phyloP scores from a whole-genome alignment of 2,113 vertebrate species.

The Rousettus leschenaultii region DNA sequence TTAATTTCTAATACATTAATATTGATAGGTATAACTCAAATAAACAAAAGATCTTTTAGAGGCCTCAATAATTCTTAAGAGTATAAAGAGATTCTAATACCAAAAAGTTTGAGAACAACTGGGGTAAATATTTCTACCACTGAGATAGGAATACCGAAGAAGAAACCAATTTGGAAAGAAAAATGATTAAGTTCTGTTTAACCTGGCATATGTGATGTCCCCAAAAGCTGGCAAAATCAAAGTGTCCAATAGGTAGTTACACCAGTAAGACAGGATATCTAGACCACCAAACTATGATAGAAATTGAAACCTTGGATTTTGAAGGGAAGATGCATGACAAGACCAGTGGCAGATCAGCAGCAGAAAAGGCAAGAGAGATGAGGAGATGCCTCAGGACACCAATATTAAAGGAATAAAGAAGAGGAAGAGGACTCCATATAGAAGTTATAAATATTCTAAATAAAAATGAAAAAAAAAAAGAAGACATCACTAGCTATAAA shows the following conservation, averaged over 20 bases:
- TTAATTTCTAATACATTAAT: conserved; percentile 19
- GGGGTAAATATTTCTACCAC: background rate
- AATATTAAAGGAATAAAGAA: conserved; percentile 21
- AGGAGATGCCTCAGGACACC: background rate
- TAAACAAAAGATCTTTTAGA: background rate
- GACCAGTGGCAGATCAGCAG: background rate
- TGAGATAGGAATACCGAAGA: background rate
- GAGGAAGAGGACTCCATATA: background rate
- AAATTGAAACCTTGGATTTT: background rate
- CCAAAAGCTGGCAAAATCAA: background rate
- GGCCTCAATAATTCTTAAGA: background rate
- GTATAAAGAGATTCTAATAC: background rate
- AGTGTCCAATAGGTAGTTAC: background rate
- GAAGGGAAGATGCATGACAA: background rate
- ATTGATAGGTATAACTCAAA: background rate
- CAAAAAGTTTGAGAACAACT: background rate
- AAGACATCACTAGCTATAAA: background rate
- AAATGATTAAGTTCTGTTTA: background rate
- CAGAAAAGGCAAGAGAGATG: background rate
- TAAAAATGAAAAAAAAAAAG: conserved; percentile 25
- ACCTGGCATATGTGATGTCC: background rate
- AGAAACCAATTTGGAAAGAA: conserved; percentile 8
- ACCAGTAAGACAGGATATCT: background rate
- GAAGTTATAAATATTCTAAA: conserved; percentile 27
- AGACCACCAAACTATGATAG: background rate